Evolutionary conservation across 2,797 vertebrate genomes (phyloP), one percentile per base, ranked within the genome.

Genomic region (Catamblyrhynchus diadema): DNA sequence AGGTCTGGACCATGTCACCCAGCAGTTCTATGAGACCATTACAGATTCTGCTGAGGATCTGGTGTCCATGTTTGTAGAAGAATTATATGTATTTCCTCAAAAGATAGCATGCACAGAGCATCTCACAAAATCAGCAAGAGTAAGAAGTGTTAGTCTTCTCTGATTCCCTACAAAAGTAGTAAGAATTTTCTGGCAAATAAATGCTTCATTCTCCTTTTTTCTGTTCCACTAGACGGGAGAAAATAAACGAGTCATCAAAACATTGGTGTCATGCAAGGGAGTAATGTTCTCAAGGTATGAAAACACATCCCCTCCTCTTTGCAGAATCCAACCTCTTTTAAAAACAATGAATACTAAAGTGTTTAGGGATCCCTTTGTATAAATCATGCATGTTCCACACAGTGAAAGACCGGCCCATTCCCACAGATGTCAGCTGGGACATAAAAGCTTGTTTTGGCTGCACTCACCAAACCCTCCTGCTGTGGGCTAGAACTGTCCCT

Each of bases 361-460:
- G 60, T 93, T 96, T 87, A 90, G 91, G 67, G 69, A 74, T 94
- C 53, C 27, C 22, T 71, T 86, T 2, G 2, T 81, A 86, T 71
- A 73, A 88, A 93, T 71, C 0, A 1, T 85, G 27, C 60, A 48
- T 56, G 45, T 73, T 78, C 60, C 69, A 91, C 56, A 61, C 82
- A 81, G 57, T 19, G 71, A 78, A 94, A 90, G 82, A 85, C 77
- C 71, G 82, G 54, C 74, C 77, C 67, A 35, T 92, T 94, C 92
- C 86, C 87, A 81, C 87, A 94, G 67, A 85, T 80, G 85, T 88
- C 82, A 91, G 67, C 78, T 65, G 88, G 89, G 94, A 94, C 48
- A 33, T 16, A 51, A 88, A 88, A 94, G 89, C 83, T 96, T 96
- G 69, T 96, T 94, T 95, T 96, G 94, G 91, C 94, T 95, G 67